Evolutionary conservation across 1,140 invertebrate genomes (phyloP), one percentile per base, ranked within the genome.

Genomic region (Brachionus rotundiformis): DNA sequence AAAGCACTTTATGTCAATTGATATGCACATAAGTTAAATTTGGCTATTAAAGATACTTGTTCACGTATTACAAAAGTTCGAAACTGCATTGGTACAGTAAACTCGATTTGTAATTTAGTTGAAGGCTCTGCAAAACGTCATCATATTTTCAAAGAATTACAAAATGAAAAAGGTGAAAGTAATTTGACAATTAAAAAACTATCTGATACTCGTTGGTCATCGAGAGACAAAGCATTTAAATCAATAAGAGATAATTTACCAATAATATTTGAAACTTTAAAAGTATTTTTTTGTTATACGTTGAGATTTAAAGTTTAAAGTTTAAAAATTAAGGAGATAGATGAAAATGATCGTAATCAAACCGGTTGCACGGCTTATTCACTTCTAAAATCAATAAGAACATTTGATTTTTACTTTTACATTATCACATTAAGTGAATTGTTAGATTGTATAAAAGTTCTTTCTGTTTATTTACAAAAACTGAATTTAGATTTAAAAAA

Each of bases 1-100:
- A n/a, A 11, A 29, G 71, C 41, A 13, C 23, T 49, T 23, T 76
- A 49, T 76, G 71, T 76, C n/a, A 41, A 76, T n/a, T 76, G 71
- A 7, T 49, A 76, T 76, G 31, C 13, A 29, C 39, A 76, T 49
- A 36, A 25, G 5, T 31, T 76, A 36, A 76, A 76, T 29, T 36
- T 76, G 27, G 39, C 41, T n/a, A 23, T 76, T 39, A 10, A 49
- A 29, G 23, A 76, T 49, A 25, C 44, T 6, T 76, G 41, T 16
- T 31, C 6, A 8, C 23, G 16, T 54, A 31, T 16, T 49, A 29
- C 16, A 49, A 11, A 49, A 76, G 73, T 76, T 41, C 41, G 44
- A 54, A 76, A 76, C n/a, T 49, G 41, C 19, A 13, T 73, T 10
- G 68, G 68, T 27, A 7, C 8, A 27, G 29, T 73, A 7, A 44